phyloP scores from a whole-genome alignment of 2,797 vertebrate genomes.

The Aselliscus stoliczkanus region DNA sequence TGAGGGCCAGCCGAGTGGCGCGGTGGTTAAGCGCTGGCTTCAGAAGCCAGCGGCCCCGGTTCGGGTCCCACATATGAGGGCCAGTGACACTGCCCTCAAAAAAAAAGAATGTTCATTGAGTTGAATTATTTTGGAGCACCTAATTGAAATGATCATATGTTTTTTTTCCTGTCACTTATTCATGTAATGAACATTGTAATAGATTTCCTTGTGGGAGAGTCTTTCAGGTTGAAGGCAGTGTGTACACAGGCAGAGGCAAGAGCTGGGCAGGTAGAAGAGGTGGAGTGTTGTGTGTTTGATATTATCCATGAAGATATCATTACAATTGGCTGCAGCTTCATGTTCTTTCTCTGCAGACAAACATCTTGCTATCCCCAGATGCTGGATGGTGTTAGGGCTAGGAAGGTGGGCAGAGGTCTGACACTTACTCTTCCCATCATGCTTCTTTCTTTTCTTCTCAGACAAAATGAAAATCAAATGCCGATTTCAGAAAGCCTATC shows the following conservation, averaged over 20 bases:
- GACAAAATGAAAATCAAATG: conserved; percentile 85
- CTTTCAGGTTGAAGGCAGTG: background rate
- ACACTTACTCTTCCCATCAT: background rate
- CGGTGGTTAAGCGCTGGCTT: too few relatives aligned
- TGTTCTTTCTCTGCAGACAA: background rate
- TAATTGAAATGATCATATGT: background rate
- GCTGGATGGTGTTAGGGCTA: background rate
- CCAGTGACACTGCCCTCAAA: too few relatives aligned
- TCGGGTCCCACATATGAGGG: too few relatives aligned
- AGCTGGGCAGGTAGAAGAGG: background rate
- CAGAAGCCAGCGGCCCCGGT: too few relatives aligned
- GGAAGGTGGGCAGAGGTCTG: background rate
- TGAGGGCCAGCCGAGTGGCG: too few relatives aligned
- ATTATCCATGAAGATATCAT: background rate
- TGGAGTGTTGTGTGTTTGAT: background rate
- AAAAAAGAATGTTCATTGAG: background rate
- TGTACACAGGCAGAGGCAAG: background rate
- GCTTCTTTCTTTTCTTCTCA: conserved; percentile 42
- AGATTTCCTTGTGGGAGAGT: background rate
- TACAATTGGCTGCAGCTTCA: background rate
- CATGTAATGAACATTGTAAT: background rate
- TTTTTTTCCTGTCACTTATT: conserved; percentile 12
- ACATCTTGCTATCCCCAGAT: background rate
- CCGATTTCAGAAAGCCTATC: conserved; percentile 87
- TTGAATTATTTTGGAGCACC: background rate